Evolutionary conservation across 1,140 invertebrate species (phyloP).

Genomic region (Drosophila repleta): DNA sequence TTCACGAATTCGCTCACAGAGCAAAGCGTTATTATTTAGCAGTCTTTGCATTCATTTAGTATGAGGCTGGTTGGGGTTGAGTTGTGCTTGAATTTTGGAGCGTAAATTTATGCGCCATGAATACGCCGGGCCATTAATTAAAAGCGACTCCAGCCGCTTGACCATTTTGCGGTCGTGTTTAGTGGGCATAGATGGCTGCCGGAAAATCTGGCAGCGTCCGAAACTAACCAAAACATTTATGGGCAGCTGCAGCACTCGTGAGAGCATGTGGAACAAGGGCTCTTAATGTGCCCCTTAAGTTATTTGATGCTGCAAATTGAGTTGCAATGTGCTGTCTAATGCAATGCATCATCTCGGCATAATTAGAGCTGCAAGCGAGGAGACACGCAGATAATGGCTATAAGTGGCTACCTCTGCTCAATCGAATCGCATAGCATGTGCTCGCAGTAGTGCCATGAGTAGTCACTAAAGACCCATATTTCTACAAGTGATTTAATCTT

Average conservation of each 20-base stretch:
- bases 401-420: no score
- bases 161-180: conserved; percentile 57
- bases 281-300: conserved; percentile 58
- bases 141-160: conserved; percentile 64
- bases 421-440: no score
- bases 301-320: conserved; percentile 36
- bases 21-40: conserved; percentile 23
- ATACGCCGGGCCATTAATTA: conserved; percentile 70
- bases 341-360: conserved; percentile 7
- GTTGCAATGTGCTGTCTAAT: conserved; percentile 30
- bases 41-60: background rate
- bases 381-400: background rate
- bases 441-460: no score
- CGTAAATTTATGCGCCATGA: conserved; percentile 65
- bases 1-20: conserved; percentile 24
- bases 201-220: conserved; percentile 1
- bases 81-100: conserved; percentile 32
- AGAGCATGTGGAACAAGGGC: conserved; percentile 37
- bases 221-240: conserved; percentile 59
- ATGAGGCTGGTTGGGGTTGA: background rate
- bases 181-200: conserved; percentile 14
- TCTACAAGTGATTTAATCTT: no score
- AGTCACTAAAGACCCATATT: no score
- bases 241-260: conserved; percentile 26
- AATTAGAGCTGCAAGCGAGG: background rate